Evolutionary conservation across 2,888 invertebrate genomes (phyloP).

Genomic region (Sminthurides aquaticus): DNA sequence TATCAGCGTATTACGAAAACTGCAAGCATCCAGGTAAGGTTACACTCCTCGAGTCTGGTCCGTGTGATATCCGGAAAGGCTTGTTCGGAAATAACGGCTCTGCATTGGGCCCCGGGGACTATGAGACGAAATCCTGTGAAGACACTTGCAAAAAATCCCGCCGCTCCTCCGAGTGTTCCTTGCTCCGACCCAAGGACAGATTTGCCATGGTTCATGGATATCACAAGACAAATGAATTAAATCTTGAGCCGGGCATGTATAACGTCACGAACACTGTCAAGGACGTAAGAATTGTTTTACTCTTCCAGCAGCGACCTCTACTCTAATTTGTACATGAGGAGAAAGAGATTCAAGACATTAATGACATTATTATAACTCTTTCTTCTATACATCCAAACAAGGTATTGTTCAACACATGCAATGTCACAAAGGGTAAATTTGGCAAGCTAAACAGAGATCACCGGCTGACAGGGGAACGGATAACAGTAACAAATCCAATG

Average conservation of each 20-base stretch:
- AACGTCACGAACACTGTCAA: slow-evolving; percentile 1
- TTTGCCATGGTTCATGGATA: slow-evolving; percentile 15
- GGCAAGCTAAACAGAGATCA: slow-evolving; percentile 15
- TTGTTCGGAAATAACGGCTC: slow-evolving; percentile 2
- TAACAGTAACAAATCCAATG: slow-evolving; percentile 12
- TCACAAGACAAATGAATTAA: background rate
- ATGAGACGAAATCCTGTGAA: slow-evolving; percentile 12
- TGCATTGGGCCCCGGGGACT: slow-evolving; percentile 18
- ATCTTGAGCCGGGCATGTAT: slow-evolving; percentile 12
- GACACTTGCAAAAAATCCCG: background rate
- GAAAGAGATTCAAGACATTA: too few relatives aligned
- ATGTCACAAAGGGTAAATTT: slow-evolving; percentile 3
- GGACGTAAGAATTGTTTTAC: background rate
- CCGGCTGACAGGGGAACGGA: slow-evolving; percentile 12
- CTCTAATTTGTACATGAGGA: too few relatives aligned
- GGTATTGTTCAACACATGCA: slow-evolving; percentile 1
- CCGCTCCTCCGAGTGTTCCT: slow-evolving; percentile 5
- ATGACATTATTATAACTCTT: too few relatives aligned
- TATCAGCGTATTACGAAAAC: background rate
- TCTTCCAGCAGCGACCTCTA: too few relatives aligned
- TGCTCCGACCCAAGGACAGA: background rate
- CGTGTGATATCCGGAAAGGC: slow-evolving; percentile 13
- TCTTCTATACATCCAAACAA: too few relatives aligned
- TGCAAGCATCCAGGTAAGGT: slow-evolving; percentile 5
- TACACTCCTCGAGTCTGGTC: background rate